Conservation (phyloP, 2,797 vertebrate species). For the Cyclura pinguis region DNA sequence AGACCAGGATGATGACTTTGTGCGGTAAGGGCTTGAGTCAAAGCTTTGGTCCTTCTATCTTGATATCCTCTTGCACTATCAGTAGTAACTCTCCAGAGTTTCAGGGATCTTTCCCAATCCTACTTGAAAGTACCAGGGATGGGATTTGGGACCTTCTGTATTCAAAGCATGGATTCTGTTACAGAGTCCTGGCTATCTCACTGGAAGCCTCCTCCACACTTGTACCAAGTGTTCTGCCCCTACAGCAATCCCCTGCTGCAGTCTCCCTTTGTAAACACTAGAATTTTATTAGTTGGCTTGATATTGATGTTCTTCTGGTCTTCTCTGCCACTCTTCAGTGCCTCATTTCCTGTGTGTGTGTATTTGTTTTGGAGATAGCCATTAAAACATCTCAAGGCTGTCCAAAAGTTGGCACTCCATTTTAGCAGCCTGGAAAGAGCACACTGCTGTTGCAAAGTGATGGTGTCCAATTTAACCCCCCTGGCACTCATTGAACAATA, state of each 20-base stretch:
- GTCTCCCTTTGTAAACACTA: not conserved
- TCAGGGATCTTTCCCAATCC: not conserved
- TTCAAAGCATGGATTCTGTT: not conserved
- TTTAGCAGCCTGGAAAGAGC: conserved; percentile 50
- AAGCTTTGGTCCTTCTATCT: not conserved
- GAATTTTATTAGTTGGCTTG: conserved; percentile 53
- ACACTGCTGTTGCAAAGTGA: conserved; percentile 18
- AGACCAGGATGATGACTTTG: too few species aligned
- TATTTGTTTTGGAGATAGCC: conserved; percentile 72
- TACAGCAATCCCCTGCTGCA: not conserved
- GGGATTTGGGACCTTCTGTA: not conserved
- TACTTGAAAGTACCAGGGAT: not conserved
- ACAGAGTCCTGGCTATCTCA: not conserved
- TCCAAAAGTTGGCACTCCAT: conserved; percentile 42
- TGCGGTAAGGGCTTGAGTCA: not conserved
- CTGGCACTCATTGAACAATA: conserved; percentile 53
- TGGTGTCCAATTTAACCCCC: conserved; percentile 33
- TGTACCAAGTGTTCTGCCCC: not conserved
- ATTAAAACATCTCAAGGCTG: conserved; percentile 29
- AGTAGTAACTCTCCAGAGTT: not conserved
- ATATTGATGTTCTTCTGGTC: conserved; percentile 23
- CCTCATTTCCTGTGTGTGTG: conserved; percentile 10
- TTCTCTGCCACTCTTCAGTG: conserved; percentile 26
- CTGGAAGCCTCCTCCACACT: not conserved
- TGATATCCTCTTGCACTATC: too few species aligned